Evolutionary conservation across 2,113 vertebrate genomes (phyloP), one percentile per base, ranked within the genome.

Genomic region (Xenopus borealis): DNA sequence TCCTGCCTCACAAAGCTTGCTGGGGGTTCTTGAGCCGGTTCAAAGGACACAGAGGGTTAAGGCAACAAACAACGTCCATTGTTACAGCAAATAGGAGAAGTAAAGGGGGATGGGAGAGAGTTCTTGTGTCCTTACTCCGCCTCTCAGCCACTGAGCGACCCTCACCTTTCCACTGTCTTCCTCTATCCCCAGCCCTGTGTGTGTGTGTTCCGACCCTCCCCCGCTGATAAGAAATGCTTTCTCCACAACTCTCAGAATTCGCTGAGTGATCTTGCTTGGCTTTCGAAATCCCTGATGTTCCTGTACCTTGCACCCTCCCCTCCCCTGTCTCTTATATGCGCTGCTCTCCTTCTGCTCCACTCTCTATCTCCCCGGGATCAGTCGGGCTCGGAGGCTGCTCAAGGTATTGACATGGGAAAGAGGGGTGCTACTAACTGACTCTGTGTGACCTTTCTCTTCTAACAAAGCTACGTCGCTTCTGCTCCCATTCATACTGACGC

Each of bases 151-250:
- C 52, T 6, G 52, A 4, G 11, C n/a, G 19, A 16, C 57, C 19
- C 57, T 59, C 57, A 59, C 57, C 17, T 20, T 59, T 11, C 57
- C 17, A 10, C 57, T 59, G 17, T 59, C n/a, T 59, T 20, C 57
- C 57, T 59, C 1, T 59, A 2, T 27, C 19, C 57, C 57, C 19
- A 19, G 57, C n/a, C 57, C 57, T 59, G 17, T 20, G 52, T n/a
- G 4, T 18, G 12, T 59, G 17, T 20, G 52, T n/a, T 6, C 5
- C 12, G 13, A 13, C 55, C 62, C 62, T 14, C 55, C 64, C 63
- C 72, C 44, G 16, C 65, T 75, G 72, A 75, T 75, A 75, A 75
- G 72, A 75, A 75, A 52, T 75, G 72, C 72, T 75, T 75, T 75
- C 72, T 75, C 72, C 64, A 75, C 72, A 75, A 75, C 72, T 75